Evolutionary conservation across 2,113 vertebrate genomes (phyloP).

Genomic region (Shinisaurus crocodilurus): DNA sequence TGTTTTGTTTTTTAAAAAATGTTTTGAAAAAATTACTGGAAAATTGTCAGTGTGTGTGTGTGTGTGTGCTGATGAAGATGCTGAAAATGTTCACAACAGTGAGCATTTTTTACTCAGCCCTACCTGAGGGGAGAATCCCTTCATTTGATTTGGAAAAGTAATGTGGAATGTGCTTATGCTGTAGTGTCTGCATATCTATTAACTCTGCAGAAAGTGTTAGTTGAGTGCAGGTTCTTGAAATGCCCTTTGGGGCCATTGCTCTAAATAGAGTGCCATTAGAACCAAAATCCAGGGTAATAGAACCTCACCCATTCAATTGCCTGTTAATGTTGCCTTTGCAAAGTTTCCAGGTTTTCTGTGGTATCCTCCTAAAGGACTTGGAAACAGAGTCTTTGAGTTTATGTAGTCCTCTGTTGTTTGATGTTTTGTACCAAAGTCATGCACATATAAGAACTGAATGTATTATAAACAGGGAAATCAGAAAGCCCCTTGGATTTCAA

Average conservation of each 20-base stretch:
- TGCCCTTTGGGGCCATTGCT: neutral
- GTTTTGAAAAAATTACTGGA: neutral
- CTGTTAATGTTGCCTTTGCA: neutral
- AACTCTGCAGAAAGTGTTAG: constrained; percentile 5
- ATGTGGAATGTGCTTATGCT: neutral
- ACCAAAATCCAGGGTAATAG: neutral
- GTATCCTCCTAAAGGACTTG: neutral
- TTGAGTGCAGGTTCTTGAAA: neutral
- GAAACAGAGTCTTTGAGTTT: neutral
- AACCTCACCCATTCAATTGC: neutral
- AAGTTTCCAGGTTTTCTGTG: neutral
- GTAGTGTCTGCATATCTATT: constrained; percentile 5
- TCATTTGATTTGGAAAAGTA: constrained; percentile 43
- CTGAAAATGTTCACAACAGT: neutral
- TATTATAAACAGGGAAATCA: neutral
- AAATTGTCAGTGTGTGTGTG: neutral
- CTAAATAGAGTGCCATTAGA: neutral
- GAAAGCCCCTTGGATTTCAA: neutral
- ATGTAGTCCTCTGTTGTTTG: neutral
- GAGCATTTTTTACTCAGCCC: neutral
- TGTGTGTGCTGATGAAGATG: too few species aligned
- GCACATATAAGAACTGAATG: neutral
- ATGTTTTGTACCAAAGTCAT: neutral
- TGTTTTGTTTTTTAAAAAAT: neutral
- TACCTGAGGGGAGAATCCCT: neutral